Percentiles rank a stretch among this genome's conserved stretches.
phyloP scores from a whole-genome alignment of 2,797 vertebrate species.

The Vipera latastei region DNA sequence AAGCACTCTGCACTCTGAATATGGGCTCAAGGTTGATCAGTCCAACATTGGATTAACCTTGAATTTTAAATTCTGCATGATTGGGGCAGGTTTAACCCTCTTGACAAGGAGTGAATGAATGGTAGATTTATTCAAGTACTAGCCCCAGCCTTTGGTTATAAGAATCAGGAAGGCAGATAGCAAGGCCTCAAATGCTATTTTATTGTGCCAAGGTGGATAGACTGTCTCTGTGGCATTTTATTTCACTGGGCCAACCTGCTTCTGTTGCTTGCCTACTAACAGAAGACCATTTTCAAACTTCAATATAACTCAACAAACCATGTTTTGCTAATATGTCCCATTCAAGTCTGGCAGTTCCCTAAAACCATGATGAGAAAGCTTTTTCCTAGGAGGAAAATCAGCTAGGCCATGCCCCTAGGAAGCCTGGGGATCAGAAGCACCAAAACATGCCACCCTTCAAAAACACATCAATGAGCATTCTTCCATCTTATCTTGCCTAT shows the following conservation, averaged over 20 bases:
- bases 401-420: background rate
- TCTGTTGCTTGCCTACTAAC: background rate
- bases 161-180: background rate
- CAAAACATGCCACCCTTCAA: background rate
- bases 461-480: background rate
- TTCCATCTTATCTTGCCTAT: background rate
- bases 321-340: background rate
- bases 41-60: background rate
- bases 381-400: background rate
- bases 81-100: background rate
- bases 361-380: background rate
- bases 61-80: background rate
- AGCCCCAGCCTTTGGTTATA: background rate
- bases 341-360: background rate
- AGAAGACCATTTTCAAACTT: background rate
- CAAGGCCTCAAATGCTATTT: background rate
- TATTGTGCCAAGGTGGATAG: background rate
- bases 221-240: background rate
- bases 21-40: background rate
- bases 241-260: background rate
- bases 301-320: background rate
- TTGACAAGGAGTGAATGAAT: background rate
- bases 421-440: background rate
- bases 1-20: background rate
- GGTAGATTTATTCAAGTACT: background rate